Conservation (phyloP, 2,113 vertebrate species). For the Sphaerodactylus townsendi region DNA sequence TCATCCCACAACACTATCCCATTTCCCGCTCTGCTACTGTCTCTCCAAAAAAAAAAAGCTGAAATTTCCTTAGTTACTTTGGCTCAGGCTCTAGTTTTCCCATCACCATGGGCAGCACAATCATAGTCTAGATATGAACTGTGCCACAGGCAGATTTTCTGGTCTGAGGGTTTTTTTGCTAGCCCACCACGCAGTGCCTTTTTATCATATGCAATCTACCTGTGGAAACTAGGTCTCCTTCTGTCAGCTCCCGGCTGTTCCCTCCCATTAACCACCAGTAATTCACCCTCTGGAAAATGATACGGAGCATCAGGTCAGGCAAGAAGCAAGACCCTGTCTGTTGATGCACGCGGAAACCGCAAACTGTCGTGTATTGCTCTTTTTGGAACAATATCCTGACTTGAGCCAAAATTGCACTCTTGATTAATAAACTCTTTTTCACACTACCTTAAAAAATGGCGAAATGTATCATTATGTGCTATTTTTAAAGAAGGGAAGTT, state of each 20-base stretch:
- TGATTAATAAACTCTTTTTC: slow-evolving; percentile 40
- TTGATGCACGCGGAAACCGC: background rate
- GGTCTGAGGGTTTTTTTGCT: background rate
- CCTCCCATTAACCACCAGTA: slow-evolving; percentile 18
- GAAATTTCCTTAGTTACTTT: background rate
- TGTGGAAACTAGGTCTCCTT: background rate
- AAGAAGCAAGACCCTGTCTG: background rate
- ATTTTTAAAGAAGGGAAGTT: background rate
- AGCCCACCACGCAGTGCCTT: background rate
- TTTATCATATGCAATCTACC: slow-evolving; percentile 7
- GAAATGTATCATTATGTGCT: background rate
- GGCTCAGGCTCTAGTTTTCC: background rate
- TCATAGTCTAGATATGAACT: background rate
- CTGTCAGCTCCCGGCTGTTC: background rate
- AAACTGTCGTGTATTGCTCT: background rate
- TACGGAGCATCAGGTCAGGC: background rate
- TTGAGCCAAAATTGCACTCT: slow-evolving; percentile 48
- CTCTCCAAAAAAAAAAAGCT: background rate
- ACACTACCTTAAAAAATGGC: slow-evolving; percentile 23
- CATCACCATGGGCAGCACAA: background rate
- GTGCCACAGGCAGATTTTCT: slow-evolving; percentile 9
- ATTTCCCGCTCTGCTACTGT: background rate
- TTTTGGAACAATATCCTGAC: slow-evolving; percentile 38
- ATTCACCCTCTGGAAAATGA: slow-evolving; percentile 3
- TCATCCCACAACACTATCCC: background rate